These are phyloP conservation scores for Engraulis encrasicolus DNA, from an alignment of 2,113 vertebrate genomes.

Conservation along the genomic window DNA sequence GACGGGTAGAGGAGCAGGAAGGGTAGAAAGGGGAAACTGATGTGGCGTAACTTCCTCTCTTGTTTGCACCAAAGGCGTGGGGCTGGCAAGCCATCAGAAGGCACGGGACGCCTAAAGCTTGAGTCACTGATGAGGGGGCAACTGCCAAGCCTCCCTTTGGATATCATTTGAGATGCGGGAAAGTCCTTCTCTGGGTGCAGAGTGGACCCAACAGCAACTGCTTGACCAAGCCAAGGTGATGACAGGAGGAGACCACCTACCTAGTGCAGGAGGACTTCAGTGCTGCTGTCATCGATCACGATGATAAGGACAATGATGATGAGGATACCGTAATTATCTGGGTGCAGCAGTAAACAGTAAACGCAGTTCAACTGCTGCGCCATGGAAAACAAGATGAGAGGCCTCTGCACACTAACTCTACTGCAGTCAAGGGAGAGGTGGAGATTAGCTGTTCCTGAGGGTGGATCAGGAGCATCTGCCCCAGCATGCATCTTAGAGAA, in stretches of 20 bases:
- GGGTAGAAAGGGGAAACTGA: background rate
- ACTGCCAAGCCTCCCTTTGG: background rate
- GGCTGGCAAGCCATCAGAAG: background rate
- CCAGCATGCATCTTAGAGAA: background rate
- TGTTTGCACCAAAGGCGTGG: background rate
- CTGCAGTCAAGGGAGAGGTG: background rate
- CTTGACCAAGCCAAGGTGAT: background rate
- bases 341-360: background rate
- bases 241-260: background rate
- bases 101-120: background rate
- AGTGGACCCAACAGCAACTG: background rate
- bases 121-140: background rate
- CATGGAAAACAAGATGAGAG: background rate
- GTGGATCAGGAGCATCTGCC: background rate
- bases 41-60: background rate
- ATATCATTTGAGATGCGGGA: background rate
- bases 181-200: background rate
- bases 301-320: no score
- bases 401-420: background rate
- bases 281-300: background rate
- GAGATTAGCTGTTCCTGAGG: background rate
- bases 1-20: background rate
- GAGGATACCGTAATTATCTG: no score
- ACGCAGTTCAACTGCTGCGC: background rate
- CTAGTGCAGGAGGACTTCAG: background rate